Conservation (phyloP, 2,113 vertebrate genomes). For the Silurus meridionalis region DNA sequence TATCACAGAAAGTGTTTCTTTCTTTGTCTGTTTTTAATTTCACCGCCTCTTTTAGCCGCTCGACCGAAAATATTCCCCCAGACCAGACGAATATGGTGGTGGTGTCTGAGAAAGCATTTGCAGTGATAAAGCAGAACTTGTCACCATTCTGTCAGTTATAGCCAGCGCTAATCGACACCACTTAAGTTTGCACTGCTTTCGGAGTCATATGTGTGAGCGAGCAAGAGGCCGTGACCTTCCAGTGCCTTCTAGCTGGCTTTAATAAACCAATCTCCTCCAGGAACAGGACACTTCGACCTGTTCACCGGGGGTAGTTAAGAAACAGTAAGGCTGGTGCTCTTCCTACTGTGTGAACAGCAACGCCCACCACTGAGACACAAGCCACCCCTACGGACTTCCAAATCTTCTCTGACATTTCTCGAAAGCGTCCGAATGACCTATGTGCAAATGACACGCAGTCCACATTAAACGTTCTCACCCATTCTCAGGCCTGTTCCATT, state of each 20-base stretch:
- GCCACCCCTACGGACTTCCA: background rate
- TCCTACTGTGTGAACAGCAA: background rate
- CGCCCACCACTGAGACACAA: background rate
- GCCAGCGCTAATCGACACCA: conserved; percentile 74
- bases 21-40: background rate
- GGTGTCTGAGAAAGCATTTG: conserved; percentile 47
- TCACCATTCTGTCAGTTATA: conserved; percentile 66
- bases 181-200: conserved; percentile 68
- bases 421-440: background rate
- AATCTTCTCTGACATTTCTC: conserved; percentile 6
- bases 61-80: background rate
- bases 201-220: conserved; percentile 54
- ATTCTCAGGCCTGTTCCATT: background rate
- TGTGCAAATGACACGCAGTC: background rate
- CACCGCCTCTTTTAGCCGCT: background rate
- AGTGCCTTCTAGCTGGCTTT: conserved; percentile 31
- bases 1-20: background rate
- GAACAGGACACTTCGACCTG: conserved; percentile 45
- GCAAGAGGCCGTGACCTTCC: conserved; percentile 40
- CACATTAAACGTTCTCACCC: background rate
- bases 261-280: conserved; percentile 39
- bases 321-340: conserved; percentile 33
- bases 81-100: background rate
- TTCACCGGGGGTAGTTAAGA: conserved; percentile 37
- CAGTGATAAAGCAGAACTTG: conserved; percentile 72